Evolutionary conservation across 2,113 vertebrate genomes (phyloP).

Genomic region (Gopherus evgoodei): DNA sequence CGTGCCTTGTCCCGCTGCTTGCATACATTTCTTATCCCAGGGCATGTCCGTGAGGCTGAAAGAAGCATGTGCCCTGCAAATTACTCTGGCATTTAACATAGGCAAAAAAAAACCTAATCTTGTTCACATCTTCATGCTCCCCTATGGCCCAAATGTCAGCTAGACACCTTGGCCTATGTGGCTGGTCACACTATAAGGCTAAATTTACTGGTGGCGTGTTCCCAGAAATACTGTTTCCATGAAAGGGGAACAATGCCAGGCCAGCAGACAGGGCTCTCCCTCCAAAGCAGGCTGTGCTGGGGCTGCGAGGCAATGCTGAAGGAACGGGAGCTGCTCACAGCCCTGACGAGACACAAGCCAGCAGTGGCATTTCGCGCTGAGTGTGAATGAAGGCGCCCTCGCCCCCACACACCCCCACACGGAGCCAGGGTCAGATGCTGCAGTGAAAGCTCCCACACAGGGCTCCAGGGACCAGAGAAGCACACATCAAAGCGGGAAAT

Average conservation of each 20-base stretch:
- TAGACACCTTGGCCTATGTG: not conserved
- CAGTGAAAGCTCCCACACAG: fast-evolving
- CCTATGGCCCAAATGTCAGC: not conserved
- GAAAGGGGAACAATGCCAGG: not conserved
- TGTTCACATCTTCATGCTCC: fast-evolving
- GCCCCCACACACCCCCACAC: not conserved
- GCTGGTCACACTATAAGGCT: not conserved
- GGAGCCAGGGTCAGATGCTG: not conserved
- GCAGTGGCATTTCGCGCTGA: not conserved
- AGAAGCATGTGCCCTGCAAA: not conserved
- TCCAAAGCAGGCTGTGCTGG: fast-evolving
- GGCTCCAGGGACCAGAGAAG: not conserved
- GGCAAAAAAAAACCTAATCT: fast-evolving
- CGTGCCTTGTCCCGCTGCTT: not conserved
- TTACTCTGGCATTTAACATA: not conserved
- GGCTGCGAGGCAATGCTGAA: fast-evolving
- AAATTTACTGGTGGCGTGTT: not conserved
- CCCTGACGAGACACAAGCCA: not conserved
- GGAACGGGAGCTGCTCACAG: fast-evolving
- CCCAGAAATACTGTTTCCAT: not conserved
- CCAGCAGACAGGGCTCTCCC: not conserved
- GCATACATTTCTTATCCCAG: not conserved
- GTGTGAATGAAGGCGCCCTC: not conserved
- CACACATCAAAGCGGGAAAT: not conserved
- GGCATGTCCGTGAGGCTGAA: not conserved